Evolutionary conservation across 2,888 invertebrate species (phyloP).

Genomic region (Latrodectus elegans): DNA sequence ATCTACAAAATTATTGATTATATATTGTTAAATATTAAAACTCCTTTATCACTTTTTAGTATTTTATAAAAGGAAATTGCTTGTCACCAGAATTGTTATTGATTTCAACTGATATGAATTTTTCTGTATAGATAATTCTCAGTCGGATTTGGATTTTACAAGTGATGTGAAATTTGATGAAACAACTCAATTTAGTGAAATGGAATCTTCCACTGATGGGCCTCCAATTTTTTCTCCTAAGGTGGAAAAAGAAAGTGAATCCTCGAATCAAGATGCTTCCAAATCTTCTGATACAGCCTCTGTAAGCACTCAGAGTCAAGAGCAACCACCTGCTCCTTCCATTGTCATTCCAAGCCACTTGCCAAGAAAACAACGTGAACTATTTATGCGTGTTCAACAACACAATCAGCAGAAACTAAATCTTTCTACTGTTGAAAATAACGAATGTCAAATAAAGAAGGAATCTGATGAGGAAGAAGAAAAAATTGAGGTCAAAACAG

Average conservation of each 20-base stretch:
- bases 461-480: slow-evolving; percentile 58
- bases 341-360: slow-evolving; percentile 77
- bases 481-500: slow-evolving; percentile 76
- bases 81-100: too few species aligned
- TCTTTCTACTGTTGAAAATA: slow-evolving; percentile 56
- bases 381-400: slow-evolving; percentile 82
- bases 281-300: background rate
- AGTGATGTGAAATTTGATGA: slow-evolving; percentile 60
- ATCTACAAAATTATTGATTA: too few species aligned
- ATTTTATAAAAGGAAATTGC: too few species aligned
- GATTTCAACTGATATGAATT: background rate
- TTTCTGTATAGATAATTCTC: slow-evolving; percentile 14
- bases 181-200: slow-evolving; percentile 62
- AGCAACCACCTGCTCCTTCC: slow-evolving; percentile 21
- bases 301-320: background rate
- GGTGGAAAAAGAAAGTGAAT: slow-evolving; percentile 6
- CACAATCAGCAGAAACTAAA: slow-evolving; percentile 78
- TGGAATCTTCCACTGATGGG: slow-evolving; percentile 52
- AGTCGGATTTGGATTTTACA: slow-evolving; percentile 46
- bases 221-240: slow-evolving; percentile 18
- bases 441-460: slow-evolving; percentile 29
- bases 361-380: slow-evolving; percentile 81
- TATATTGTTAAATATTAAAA: too few species aligned
- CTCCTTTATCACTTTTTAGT: too few species aligned
- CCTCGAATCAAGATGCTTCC: slow-evolving; percentile 10